Percentiles rank a stretch among this genome's conserved stretches.
Conservation (phyloP, 2,888 invertebrate species). For the Zaprionus obscuricornis region DNA sequence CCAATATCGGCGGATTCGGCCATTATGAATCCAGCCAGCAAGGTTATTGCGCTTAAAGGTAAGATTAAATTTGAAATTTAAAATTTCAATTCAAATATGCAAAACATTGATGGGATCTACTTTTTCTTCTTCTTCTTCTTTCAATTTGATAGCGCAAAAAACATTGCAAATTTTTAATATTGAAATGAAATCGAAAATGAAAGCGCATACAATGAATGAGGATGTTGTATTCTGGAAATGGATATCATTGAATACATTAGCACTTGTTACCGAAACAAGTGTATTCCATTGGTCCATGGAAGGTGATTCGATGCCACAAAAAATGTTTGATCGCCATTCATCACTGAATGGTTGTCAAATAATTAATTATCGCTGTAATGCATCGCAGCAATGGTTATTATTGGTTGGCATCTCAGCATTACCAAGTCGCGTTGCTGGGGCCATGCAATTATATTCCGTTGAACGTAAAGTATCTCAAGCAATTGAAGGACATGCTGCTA, state of each 20-base stretch:
- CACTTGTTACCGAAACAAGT: conserved; percentile 96
- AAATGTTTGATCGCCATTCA: conserved; percentile 98
- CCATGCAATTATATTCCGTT: conserved; percentile 99
- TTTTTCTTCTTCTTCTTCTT: conserved; percentile 72
- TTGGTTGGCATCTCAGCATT: conserved; percentile 96
- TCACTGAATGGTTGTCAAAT: conserved; percentile 98
- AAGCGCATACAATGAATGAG: conserved; percentile 97
- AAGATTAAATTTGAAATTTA: conserved; percentile 59
- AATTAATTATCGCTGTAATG: conserved; percentile 99
- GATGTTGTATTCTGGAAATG: conserved; percentile 99
- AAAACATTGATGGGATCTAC: too few relatives aligned
- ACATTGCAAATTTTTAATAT: conserved; percentile 99
- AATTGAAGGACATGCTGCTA: conserved; percentile 96
- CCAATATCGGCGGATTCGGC: conserved; percentile 99
- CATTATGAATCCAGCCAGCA: conserved; percentile 99
- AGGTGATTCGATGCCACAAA: conserved; percentile 97
- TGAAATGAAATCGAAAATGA: conserved; percentile 99
- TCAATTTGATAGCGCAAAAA: conserved; percentile 90
- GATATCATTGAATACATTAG: conserved; percentile 98
- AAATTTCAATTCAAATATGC: not conserved
- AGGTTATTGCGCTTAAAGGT: conserved; percentile 99
- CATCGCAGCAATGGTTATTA: conserved; percentile 97
- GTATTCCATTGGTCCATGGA: conserved; percentile 99
- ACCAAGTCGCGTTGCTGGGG: conserved; percentile 98
- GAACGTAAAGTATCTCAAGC: conserved; percentile 99